phyloP scores from a whole-genome alignment of 2,888 invertebrate species.

The Oeneis ivallda region DNA sequence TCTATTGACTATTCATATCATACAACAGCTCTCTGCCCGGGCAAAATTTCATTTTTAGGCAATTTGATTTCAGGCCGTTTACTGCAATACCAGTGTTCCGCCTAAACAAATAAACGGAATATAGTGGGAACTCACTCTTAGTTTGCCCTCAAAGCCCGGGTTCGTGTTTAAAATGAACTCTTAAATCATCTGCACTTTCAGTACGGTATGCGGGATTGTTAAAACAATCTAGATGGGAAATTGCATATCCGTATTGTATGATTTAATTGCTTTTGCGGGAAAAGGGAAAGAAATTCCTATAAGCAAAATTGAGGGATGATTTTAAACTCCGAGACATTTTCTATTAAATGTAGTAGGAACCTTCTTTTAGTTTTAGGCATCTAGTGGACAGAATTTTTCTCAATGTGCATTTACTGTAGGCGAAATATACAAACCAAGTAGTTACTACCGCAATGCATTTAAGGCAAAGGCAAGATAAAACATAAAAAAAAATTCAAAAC shows the following conservation, averaged over 20 bases:
- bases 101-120: not conserved
- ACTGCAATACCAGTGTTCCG: not conserved
- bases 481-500: too few species aligned
- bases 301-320: not conserved
- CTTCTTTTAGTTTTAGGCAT: too few species aligned
- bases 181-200: conserved; percentile 37
- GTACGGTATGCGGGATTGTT: conserved; percentile 33
- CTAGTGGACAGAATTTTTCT: too few species aligned
- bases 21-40: too few species aligned
- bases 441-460: too few species aligned
- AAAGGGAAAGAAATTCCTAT: not conserved
- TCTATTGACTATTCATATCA: too few species aligned
- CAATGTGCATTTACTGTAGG: too few species aligned
- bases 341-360: too few species aligned
- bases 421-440: too few species aligned
- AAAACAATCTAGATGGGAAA: conserved; percentile 30
- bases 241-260: conserved; percentile 20
- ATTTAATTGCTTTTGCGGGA: conserved; percentile 13
- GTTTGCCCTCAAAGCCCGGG: conserved; percentile 36
- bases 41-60: too few species aligned
- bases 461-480: too few species aligned
- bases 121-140: conserved; percentile 8
- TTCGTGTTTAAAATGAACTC: conserved; percentile 39
- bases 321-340: too few species aligned
- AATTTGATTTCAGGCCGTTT: not conserved